Base-by-base conservation (phyloP, 2,888 invertebrate species). In the Mesorhabditis spiculigera region DNA sequence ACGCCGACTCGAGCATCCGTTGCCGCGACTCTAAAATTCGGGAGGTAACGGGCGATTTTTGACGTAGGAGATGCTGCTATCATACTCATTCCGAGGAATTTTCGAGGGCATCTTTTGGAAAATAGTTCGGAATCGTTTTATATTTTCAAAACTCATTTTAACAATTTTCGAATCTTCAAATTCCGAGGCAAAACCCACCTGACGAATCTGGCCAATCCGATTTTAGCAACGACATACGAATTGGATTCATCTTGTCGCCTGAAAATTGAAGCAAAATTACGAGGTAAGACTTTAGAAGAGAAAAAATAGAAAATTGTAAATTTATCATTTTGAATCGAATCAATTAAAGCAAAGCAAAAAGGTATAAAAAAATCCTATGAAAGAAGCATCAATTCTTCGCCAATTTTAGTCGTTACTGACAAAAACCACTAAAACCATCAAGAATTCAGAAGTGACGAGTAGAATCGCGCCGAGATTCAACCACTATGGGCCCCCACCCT, bases 1-100 rank as follows among this genome's bases (percentile, higher is more conserved):
- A 75, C 42, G 74, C 68, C 66, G 73, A 73, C 66, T 78, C 78
- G 41, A 78, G 67, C 78, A 78, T 78, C 63, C 78, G 68, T 65
- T 78, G 78, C n/a, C 78, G 70, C 43, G 75, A 75, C 42, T 78
- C 78, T 43, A 74, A 74, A 50, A 50, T 10, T 50, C n/a, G 58
- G 58, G n/a, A 50, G n/a, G n/a, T 50, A 0, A 50, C 28, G 28
- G 28, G 28, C 28, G 28, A 28, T 28, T 28, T 28, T 28, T 28
- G 28, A 1, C 28, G 28, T 28, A 28, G 28, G 28, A 28, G 28
- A 28, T 28, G 28, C 28, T 28, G 28, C 28, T 28, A 28, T 28
- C 28, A 28, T 28, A 3, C 28, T 28, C 3, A 28, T 28, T 28
- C 28, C 28, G 28, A 28, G 28, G 28, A 28, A 28, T 28, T 28